phyloP scores from a whole-genome alignment of 2,113 vertebrate genomes.

The Ailuropoda melanoleuca region DNA sequence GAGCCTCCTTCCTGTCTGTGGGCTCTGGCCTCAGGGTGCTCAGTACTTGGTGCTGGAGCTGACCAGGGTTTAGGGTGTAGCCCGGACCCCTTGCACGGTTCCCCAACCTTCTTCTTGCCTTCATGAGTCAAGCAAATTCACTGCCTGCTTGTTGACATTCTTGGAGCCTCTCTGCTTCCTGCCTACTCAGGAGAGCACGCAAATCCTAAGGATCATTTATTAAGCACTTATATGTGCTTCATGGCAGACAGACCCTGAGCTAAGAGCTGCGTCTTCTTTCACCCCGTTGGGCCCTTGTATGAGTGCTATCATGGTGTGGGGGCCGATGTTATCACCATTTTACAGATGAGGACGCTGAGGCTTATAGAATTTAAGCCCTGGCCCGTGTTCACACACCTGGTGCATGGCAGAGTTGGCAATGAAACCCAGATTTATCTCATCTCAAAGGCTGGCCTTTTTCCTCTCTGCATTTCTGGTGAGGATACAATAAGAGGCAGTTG shows the following conservation, averaged over 20 bases:
- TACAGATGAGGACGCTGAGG: not conserved
- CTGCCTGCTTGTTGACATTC: not conserved
- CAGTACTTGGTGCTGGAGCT: not conserved
- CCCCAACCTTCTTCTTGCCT: not conserved
- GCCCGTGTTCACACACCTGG: not conserved
- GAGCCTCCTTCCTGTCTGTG: not conserved
- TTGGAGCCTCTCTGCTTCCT: not conserved
- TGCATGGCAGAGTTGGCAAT: not conserved
- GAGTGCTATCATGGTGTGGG: not conserved
- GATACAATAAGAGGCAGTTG: not conserved
- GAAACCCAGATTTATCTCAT: not conserved
- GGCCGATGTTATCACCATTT: not conserved
- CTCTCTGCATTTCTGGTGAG: not conserved
- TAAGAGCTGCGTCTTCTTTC: not conserved
- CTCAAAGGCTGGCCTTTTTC: not conserved
- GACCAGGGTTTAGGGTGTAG: not conserved
- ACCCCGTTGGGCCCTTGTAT: not conserved
- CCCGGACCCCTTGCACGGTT: not conserved
- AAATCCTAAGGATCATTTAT: not conserved
- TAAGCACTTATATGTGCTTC: not conserved
- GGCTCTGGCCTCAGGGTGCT: not conserved
- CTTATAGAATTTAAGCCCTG: not conserved
- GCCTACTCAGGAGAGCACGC: not conserved
- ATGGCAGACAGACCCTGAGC: not conserved
- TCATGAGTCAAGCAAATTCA: not conserved